Evolutionary conservation across 2,888 invertebrate genomes (phyloP).

Genomic region (Cheilosia grossa): DNA sequence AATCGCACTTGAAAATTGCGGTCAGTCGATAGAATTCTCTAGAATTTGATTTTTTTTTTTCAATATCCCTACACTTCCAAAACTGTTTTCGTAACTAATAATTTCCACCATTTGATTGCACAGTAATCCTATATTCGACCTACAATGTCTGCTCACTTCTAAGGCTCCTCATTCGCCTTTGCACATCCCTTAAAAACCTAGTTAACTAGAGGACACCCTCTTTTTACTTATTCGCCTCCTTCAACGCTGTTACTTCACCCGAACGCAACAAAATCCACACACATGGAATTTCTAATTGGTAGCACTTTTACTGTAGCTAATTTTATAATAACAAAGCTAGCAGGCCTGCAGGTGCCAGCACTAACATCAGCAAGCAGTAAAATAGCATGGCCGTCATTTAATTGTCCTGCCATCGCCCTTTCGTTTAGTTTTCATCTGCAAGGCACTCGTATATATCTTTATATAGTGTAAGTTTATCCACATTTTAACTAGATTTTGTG

Average conservation of each 20-base stretch:
- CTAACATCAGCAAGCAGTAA: slow-evolving; percentile 26
- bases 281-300: slow-evolving; percentile 66
- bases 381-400: slow-evolving; percentile 51
- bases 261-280: slow-evolving; percentile 42
- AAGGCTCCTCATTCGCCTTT: not conserved
- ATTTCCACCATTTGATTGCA: too few species aligned
- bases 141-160: not conserved
- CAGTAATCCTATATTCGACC: too few species aligned
- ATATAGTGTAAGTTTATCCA: not conserved
- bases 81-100: too few species aligned
- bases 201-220: not conserved
- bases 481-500: not conserved
- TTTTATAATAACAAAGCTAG: slow-evolving; percentile 72
- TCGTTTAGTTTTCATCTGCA: slow-evolving; percentile 49
- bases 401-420: slow-evolving; percentile 62
- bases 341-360: slow-evolving; percentile 56
- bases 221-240: not conserved
- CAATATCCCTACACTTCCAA: too few species aligned
- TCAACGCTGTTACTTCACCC: slow-evolving; percentile 8
- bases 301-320: slow-evolving; percentile 60
- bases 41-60: too few species aligned
- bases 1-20: too few species aligned
- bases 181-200: not conserved
- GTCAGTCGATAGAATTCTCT: too few species aligned
- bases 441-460: slow-evolving; percentile 12